A percentile compares a stretch with the other conserved stretches of the same genome.
Conservation (phyloP, 2,888 invertebrate species). For the Congeria kusceri region DNA sequence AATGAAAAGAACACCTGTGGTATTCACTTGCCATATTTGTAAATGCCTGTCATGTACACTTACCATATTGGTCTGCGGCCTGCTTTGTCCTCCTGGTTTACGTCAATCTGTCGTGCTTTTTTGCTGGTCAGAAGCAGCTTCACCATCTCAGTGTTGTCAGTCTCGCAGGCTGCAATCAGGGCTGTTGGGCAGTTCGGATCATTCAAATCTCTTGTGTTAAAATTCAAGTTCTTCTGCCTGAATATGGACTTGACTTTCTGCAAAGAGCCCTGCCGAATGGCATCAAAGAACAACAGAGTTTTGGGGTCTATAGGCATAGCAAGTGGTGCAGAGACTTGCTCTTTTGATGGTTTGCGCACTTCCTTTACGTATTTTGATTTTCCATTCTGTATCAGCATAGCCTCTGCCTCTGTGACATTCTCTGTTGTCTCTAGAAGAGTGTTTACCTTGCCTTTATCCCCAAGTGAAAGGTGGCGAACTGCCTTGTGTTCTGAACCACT, state of each 20-base stretch:
- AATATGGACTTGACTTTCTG: slow-evolving; percentile 62
- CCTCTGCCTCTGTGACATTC: neutral
- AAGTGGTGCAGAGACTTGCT: slow-evolving; percentile 5
- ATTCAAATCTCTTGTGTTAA: slow-evolving; percentile 69
- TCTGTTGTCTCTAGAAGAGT: neutral
- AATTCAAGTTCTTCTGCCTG: slow-evolving; percentile 66
- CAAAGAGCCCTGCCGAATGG: slow-evolving; percentile 58
- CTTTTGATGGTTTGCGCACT: neutral
- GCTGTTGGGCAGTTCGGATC: slow-evolving; percentile 72
- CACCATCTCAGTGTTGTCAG: slow-evolving; percentile 73
- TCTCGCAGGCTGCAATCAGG: slow-evolving; percentile 74
- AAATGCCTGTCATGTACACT: too few species aligned
- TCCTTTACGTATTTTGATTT: slow-evolving; percentile 26
- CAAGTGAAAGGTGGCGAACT: too few species aligned
- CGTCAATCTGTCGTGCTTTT: slow-evolving; percentile 73
- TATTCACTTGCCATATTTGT: too few species aligned
- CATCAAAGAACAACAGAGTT: slow-evolving; percentile 62
- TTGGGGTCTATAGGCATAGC: slow-evolving; percentile 52
- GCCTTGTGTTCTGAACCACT: too few species aligned
- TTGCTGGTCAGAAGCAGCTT: slow-evolving; percentile 68
- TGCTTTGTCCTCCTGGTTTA: slow-evolving; percentile 74
- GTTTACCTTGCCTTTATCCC: too few species aligned
- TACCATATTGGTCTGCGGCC: slow-evolving; percentile 80
- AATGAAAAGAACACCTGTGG: too few species aligned
- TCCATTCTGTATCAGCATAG: slow-evolving; percentile 36